Conservation (phyloP, 2,888 invertebrate species). For the Cabera pusaria region DNA sequence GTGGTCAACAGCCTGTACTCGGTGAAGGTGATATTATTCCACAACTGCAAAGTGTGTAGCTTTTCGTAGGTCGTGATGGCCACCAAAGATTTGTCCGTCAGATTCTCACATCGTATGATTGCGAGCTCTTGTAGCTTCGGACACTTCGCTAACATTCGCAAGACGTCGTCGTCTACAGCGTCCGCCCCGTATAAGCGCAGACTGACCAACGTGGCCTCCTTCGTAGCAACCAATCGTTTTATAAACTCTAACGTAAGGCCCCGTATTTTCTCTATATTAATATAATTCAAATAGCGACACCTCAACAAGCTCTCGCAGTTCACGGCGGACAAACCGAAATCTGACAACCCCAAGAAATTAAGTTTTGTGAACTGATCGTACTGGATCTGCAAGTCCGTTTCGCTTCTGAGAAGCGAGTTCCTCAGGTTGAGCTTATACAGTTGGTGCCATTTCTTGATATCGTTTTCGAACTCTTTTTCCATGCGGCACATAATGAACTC, state of each 20-base stretch:
- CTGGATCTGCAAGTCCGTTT: slow-evolving; percentile 50
- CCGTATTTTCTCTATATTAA: slow-evolving; percentile 71
- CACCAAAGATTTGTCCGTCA: slow-evolving; percentile 63
- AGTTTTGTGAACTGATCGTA: slow-evolving; percentile 61
- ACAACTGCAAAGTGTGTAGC: slow-evolving; percentile 64
- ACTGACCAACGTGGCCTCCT: slow-evolving; percentile 52
- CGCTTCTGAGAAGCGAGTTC: slow-evolving; percentile 58
- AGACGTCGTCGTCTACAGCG: slow-evolving; percentile 59
- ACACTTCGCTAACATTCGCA: slow-evolving; percentile 61
- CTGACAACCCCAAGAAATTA: slow-evolving; percentile 57
- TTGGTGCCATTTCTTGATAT: slow-evolving; percentile 57
- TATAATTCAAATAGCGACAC: slow-evolving; percentile 60
- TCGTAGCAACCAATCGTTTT: slow-evolving; percentile 53
- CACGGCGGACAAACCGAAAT: slow-evolving; percentile 62
- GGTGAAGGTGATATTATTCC: slow-evolving; percentile 70
- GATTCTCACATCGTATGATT: slow-evolving; percentile 66
- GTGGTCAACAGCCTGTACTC: slow-evolving; percentile 56
- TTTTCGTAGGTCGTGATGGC: slow-evolving; percentile 49
- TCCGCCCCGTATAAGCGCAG: slow-evolving; percentile 69
- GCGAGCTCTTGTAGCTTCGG: slow-evolving; percentile 59
- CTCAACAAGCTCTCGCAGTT: slow-evolving; percentile 62
- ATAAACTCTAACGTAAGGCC: slow-evolving; percentile 57
- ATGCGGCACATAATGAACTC: slow-evolving; percentile 73
- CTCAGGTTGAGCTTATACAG: slow-evolving; percentile 64
- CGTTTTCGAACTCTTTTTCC: slow-evolving; percentile 56